Base-by-base conservation (phyloP, 2,888 invertebrate genomes). In the Mycogona germanica region DNA sequence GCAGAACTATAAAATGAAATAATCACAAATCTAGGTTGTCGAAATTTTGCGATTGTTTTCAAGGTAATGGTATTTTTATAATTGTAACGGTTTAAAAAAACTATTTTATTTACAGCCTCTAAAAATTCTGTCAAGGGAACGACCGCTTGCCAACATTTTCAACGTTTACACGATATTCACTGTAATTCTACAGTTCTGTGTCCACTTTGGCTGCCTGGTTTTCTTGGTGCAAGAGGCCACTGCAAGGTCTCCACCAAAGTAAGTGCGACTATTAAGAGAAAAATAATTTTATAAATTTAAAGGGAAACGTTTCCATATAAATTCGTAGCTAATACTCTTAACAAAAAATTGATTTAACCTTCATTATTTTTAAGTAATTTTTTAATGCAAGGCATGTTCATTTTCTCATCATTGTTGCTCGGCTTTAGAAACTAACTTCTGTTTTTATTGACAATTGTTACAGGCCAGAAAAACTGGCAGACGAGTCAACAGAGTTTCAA, bases 111-210 rank as follows among this genome's bases (percentile, higher is more conserved):
- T 71, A 52, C 64, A 76, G 86, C 98, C 98, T 0, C 70, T 98
- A 60, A 91, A 88, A 70, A 82, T 82, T 0, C 73, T 99, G 46
- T 97, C 97, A 0, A 87, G 85, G 66, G 84, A 92, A 69, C 80
- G 97, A 38, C 98, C 98, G 1, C 75, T 98, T 62, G 93, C 97
- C 42, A 98, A 97, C 70, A 98, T 99, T 61, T 98, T 99, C 74
- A 99, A 99, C 72, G 69, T 88, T 50, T 99, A 99, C 72, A 98
- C 98, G 0, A 80, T 99, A 61, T 75, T 89, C 64, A 98, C 98
- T 2, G 97, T 99, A 55, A 73, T 96, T 45, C 72, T 84, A 1
- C 98, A 98, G 73, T 98, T 98, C 72, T 78, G 83, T 28, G 88
- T 97, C 4, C 98, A 98, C 70, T 97, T 99, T 73, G 68, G 80